phyloP scores from a whole-genome alignment of 1,140 invertebrate species.

The Orussus abietinus region DNA sequence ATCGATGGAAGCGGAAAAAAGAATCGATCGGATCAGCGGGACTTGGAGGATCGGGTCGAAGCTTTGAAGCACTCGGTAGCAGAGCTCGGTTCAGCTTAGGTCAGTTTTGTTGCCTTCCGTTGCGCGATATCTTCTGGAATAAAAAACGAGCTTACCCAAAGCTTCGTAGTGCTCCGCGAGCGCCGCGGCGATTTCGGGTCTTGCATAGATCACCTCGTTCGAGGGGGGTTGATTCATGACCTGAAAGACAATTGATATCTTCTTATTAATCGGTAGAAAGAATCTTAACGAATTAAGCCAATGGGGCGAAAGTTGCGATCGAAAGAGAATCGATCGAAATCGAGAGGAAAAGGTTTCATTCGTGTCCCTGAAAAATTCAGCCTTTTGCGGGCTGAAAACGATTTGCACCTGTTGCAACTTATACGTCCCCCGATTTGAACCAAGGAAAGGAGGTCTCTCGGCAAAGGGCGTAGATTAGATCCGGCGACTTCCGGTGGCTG shows the following conservation, averaged over 20 bases:
- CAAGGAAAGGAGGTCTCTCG: neutral
- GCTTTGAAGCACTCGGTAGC: neutral
- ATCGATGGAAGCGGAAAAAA: neutral
- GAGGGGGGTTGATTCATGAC: neutral
- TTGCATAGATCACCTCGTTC: conserved; percentile 11
- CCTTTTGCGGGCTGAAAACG: too few relatives aligned
- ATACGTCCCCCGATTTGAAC: neutral
- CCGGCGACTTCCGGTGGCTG: too few relatives aligned
- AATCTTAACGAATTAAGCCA: neutral
- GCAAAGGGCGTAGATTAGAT: neutral
- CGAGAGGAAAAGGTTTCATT: neutral
- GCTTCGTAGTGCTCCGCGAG: conserved; percentile 15
- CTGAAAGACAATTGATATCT: neutral
- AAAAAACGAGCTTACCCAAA: conserved; percentile 12
- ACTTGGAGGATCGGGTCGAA: conserved; percentile 4
- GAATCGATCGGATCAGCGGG: conserved; percentile 1
- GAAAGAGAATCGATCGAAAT: too few relatives aligned
- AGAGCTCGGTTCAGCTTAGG: neutral
- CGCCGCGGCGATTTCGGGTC: conserved; percentile 14
- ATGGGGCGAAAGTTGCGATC: too few relatives aligned
- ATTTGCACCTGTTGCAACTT: neutral
- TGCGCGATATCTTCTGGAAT: neutral
- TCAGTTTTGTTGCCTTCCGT: neutral
- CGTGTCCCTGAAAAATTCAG: neutral
- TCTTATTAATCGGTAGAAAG: neutral